A percentile compares a stretch with the other conserved stretches of the same genome.
Evolutionary conservation across 2,113 vertebrate species (phyloP).

Genomic region (Bos javanicus): DNA sequence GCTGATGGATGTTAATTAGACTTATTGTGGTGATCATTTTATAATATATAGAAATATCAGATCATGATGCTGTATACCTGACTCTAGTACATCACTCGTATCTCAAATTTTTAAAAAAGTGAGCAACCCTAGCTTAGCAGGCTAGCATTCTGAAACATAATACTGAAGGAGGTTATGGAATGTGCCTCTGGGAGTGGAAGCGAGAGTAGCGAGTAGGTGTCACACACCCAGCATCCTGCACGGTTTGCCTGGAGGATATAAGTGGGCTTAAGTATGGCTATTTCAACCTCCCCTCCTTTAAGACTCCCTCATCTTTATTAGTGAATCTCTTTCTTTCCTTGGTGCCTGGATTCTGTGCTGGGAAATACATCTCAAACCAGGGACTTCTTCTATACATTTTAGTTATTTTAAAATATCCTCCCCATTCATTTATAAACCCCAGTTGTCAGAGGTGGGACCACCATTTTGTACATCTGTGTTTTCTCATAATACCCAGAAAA

Average conservation of each 20-base stretch:
- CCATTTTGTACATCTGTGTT: neutral
- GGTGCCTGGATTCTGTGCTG: neutral
- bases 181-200: neutral
- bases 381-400: neutral
- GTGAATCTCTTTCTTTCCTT: neutral
- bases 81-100: neutral
- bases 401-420: neutral
- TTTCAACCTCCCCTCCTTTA: neutral
- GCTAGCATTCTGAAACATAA: fast-evolving
- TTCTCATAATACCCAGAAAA: neutral
- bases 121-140: neutral
- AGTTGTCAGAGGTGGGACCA: neutral
- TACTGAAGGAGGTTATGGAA: neutral
- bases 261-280: neutral
- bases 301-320: neutral
- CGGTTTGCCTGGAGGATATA: neutral
- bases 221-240: neutral
- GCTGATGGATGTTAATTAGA: neutral
- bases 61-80: neutral
- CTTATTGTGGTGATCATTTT: neutral
- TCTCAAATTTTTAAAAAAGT: neutral
- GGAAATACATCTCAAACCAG: neutral
- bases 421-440: neutral
- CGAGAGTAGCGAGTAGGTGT: fast-evolving
- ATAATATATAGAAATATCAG: neutral